Evolutionary conservation across 2,797 vertebrate species (phyloP), one percentile per base, ranked within the genome.

Genomic region (Sebastes steindachneri): DNA sequence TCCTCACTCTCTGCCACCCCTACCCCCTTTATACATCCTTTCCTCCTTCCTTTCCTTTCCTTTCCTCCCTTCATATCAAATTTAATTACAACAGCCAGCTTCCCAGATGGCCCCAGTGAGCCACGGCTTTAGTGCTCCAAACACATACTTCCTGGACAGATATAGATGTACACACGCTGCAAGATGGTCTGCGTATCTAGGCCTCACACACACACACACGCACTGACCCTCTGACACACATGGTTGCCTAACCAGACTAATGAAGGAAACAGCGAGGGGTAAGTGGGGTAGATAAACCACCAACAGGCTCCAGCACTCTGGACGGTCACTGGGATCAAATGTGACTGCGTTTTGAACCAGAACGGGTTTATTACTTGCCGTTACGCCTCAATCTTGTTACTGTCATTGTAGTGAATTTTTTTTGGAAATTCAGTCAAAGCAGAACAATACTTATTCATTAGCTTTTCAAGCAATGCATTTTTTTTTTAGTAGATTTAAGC

Each of bases 81-180:
- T 91, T 85, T 92, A 94, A 94, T 94, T 93, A 93, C 81, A 85
- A 31, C 84, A 88, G 73, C 88, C 72, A 88, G 88, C 66, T 88
- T 88, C 81, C 90, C 93, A 95, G 91, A 94, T 93, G 93, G 93
- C 93, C 91, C 68, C 68, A 28, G 73, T 79, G 84, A 94, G 87
- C 80, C 80, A 67, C 5, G 53, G 76, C 79, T 89, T 88, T 78
- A 86, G 86, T 60, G 78, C 80, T 87, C 82, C 67, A 82, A 86
- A 91, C 82, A 79, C 83, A 80, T 70, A 84, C 82, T 89, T 90
- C 85, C 74, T 86, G 84, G 79, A 85, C 79, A 80, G 88, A 92
- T 86, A 91, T 68, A 84, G 79, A 90, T 76, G 79, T 66, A 85
- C 67, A 82, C 77, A 70, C 37, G 35, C 35, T 45, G 74, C 70